Conservation (phyloP, 2,113 vertebrate species). For the Apteryx mantelli region DNA sequence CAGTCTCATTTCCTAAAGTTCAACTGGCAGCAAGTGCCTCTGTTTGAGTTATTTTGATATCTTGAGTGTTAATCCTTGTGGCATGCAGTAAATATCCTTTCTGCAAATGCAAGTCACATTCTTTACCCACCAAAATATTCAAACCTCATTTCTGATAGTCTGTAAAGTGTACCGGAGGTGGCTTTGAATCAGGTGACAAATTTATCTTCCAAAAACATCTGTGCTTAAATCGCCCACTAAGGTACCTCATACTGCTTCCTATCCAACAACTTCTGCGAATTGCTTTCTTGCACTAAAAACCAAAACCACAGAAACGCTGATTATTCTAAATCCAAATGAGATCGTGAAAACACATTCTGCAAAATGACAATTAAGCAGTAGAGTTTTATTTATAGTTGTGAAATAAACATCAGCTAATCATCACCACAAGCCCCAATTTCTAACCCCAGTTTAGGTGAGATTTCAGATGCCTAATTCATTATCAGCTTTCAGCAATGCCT, state of each 20-base stretch:
- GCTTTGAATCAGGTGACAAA: neutral
- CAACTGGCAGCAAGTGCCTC: neutral
- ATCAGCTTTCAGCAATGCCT: slow-evolving; percentile 33
- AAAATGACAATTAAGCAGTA: slow-evolving; percentile 16
- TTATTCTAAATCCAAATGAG: slow-evolving; percentile 9
- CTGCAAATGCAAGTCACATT: slow-evolving; percentile 14
- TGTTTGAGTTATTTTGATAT: neutral
- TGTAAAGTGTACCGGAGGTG: neutral
- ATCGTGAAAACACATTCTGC: slow-evolving; percentile 5
- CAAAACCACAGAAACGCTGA: neutral
- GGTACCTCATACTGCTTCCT: neutral
- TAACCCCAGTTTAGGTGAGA: slow-evolving; percentile 35
- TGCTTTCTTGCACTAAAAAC: neutral
- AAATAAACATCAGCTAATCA: slow-evolving; percentile 54
- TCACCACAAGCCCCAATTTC: slow-evolving; percentile 33
- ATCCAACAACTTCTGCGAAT: neutral
- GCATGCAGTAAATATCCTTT: neutral
- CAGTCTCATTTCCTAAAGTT: slow-evolving; percentile 25
- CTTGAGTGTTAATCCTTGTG: neutral
- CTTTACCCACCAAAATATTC: neutral
- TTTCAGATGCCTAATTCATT: slow-evolving; percentile 57
- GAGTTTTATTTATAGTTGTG: slow-evolving; percentile 31
- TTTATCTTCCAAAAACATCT: slow-evolving; percentile 29
- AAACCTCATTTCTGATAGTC: neutral
- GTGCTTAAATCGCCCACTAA: neutral